Base-by-base conservation (phyloP, 1,140 invertebrate species). In the Zophobas morio region DNA sequence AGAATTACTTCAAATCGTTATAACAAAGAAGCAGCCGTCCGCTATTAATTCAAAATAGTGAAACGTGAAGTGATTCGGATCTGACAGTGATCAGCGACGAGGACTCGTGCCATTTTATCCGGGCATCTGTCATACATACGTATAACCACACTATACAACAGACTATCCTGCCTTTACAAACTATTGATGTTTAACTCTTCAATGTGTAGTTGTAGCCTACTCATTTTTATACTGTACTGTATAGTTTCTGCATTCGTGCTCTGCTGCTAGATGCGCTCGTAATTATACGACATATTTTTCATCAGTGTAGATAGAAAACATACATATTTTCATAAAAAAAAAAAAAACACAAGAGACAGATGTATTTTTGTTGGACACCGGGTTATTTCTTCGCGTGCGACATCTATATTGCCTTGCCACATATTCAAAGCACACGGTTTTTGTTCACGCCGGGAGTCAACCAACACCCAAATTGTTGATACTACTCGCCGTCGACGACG, bases 171-270 rank as follows among this genome's bases (percentile, higher is more conserved):
- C 82, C 82, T 83, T 82, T 82, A 80, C 78, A 63, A 79, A 83
- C 78, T 79, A 81, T 83, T 77, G 79, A 85, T 83, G 83, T 85
- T 84, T 83, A 80, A 82, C 81, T 84, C 84, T 84, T 83, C 74
- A 77, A 84, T 85, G 84, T 85, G 83, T 85, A 85, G 82, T 79
- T 83, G 72, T 84, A 85, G 83, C 81, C 84, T 84, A 84, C 83
- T 84, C 83, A 84, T 84, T 85, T 85, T 84, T 84, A 80, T 80
- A 80, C 79, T 84, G 83, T 84, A 84, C 81, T 78, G 79, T 82
- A 81, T 85, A 85, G 81, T 84, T 83, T 82, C 79, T 76, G 83
- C 80, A 80, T 81, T 82, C 80, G 78, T 78, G 79, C 73, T 85
- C 80, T 81, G 83, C 84, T 82, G 78, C 81, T 85, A 84, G 82